Base-by-base conservation (phyloP, 2,888 invertebrate species). In the Rotaria macrura region DNA sequence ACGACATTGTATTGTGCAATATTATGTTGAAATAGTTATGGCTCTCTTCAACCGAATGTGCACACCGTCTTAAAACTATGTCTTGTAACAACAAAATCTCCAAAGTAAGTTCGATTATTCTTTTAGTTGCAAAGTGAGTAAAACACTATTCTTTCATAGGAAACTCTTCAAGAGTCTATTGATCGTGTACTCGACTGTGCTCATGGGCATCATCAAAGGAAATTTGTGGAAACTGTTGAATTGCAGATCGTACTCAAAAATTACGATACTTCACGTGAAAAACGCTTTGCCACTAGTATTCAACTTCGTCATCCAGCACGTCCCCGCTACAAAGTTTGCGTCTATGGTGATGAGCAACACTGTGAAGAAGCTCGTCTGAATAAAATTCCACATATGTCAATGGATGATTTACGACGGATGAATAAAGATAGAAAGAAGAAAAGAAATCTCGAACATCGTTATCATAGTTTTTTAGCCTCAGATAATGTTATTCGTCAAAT, bases 211-310 rank as follows among this genome's bases (percentile, higher is more conserved):
- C 49, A 49, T 49, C 49, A 49, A 49, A 49, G 97, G 89, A 94
- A 94, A 89, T 99, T 99, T 92, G 92, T 96, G 90, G 98, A 99
- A 92, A 96, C 97, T 0, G 96, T 99, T 83, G 99, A 99, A 92
- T 93, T 99, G 86, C 99, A 99, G 93, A 96, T 99, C 90, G 97
- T 97, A 90, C 93, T 99, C 93, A 99, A 99, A 94, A 99, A 99
- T 92, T 99, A 99, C 93, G 99, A 99, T 93, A 98, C 99, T 88
- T 97, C 97, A 92, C 99, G 99, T 95, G 99, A 99, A 93, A 99
- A 99, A 93, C 98, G 99, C 96, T 99, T 99, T 94, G 96, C 96
- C 90, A 99, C 99, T 93, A 98, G 98, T 91, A 97, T 99, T 93
- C 98, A 98, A 92, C 93, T 99, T 91, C 97, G 97, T 93, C 94